phyloP scores from a whole-genome alignment of 2,888 invertebrate genomes.

The Latrodectus elegans region DNA sequence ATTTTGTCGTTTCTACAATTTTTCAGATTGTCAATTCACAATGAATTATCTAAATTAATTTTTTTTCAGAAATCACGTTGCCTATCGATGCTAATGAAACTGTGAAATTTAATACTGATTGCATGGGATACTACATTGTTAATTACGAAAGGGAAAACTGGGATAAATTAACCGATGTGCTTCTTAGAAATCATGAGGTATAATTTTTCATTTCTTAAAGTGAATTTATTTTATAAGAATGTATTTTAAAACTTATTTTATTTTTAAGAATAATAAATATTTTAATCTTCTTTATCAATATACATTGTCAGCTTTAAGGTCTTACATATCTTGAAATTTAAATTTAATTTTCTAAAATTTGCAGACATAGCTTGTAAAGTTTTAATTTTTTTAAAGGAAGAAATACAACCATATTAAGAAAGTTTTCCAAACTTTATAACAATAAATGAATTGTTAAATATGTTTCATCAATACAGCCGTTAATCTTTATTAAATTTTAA shows the following conservation, averaged over 20 bases:
- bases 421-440: too few relatives aligned
- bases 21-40: not conserved
- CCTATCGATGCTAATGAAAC: too few relatives aligned
- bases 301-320: not conserved
- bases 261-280: not conserved
- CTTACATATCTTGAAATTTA: not conserved
- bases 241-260: not conserved
- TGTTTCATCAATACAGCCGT: too few relatives aligned
- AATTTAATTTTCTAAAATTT: not conserved
- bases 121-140: constrained; percentile 91
- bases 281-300: not conserved
- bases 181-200: constrained; percentile 76
- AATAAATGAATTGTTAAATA: too few relatives aligned
- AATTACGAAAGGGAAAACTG: constrained; percentile 85
- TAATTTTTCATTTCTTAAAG: not conserved
- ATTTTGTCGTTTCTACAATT: not conserved
- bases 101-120: constrained; percentile 88
- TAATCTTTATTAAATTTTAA: too few relatives aligned
- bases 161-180: constrained; percentile 77
- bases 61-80: too few relatives aligned
- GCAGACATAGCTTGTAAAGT: too few relatives aligned
- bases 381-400: too few relatives aligned
- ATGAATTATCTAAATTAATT: not conserved
- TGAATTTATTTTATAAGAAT: not conserved
- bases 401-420: too few relatives aligned